Conservation (phyloP, 2,888 invertebrate species). For the Schizaphis graminum region DNA sequence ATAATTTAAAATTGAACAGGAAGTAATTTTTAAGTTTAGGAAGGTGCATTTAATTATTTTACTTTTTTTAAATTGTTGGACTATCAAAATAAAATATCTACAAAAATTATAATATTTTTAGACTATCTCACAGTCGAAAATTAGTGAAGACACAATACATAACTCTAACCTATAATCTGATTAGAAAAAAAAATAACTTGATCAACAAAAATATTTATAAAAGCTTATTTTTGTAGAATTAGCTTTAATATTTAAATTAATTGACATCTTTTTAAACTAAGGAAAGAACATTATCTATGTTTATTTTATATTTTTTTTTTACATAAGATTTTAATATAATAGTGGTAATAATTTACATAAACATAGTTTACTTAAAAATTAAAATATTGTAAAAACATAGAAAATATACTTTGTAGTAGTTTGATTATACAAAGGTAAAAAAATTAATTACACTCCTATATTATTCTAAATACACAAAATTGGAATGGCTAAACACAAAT, state of each 20-base stretch:
- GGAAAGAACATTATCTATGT: neutral
- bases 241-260: neutral
- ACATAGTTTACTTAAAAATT: neutral
- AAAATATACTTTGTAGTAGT: neutral
- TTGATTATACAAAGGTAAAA: neutral
- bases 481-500: too few species aligned
- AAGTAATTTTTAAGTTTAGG: neutral
- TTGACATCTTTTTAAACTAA: neutral
- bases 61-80: neutral
- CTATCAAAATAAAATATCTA: neutral
- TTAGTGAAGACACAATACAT: neutral
- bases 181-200: neutral
- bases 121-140: neutral
- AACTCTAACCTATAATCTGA: neutral
- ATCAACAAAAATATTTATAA: neutral
- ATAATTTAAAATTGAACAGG: neutral
- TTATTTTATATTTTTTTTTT: neutral
- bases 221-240: neutral
- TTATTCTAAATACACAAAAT: neutral
- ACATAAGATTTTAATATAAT: neutral
- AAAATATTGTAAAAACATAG: neutral
- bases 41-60: neutral
- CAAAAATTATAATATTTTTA: neutral
- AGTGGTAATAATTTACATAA: neutral
- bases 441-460: neutral